phyloP scores from a whole-genome alignment of 2,113 vertebrate species.

The Pelecanoides urinatrix region DNA sequence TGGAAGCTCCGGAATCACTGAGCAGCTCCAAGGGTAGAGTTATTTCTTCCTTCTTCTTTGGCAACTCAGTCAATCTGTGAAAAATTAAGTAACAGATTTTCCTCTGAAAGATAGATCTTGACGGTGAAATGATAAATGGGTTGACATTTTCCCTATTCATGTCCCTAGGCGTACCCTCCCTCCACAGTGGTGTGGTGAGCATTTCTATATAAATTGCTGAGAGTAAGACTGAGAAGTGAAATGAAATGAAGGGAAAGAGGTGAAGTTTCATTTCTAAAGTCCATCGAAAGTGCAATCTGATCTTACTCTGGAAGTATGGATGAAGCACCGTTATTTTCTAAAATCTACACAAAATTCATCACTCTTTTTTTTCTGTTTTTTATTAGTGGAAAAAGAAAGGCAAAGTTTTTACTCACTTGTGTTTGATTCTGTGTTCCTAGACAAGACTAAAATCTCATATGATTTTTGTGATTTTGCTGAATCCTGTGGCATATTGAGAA shows the following conservation, averaged over 20 bases:
- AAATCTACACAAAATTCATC: background rate
- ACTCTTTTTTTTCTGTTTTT: background rate
- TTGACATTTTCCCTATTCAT: fast-evolving
- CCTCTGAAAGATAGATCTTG: background rate
- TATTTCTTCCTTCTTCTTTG: background rate
- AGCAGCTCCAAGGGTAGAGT: background rate
- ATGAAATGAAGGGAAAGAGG: background rate
- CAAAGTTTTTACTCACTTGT: background rate
- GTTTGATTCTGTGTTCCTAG: background rate
- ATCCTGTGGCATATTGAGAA: background rate
- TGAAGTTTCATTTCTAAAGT: background rate
- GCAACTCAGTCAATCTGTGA: fast-evolving
- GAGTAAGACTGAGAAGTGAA: background rate
- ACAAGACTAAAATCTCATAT: background rate
- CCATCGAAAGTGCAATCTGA: background rate
- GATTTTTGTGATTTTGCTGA: background rate
- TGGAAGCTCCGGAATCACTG: background rate
- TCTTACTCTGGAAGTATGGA: background rate
- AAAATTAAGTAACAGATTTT: background rate
- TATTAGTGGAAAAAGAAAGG: background rate
- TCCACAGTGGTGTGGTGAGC: background rate
- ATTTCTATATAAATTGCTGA: background rate
- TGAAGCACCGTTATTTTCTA: background rate
- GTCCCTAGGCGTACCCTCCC: background rate
- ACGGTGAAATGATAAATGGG: background rate